Evolutionary conservation across 2,888 invertebrate species (phyloP).

Genomic region (Melieria crassipennis): DNA sequence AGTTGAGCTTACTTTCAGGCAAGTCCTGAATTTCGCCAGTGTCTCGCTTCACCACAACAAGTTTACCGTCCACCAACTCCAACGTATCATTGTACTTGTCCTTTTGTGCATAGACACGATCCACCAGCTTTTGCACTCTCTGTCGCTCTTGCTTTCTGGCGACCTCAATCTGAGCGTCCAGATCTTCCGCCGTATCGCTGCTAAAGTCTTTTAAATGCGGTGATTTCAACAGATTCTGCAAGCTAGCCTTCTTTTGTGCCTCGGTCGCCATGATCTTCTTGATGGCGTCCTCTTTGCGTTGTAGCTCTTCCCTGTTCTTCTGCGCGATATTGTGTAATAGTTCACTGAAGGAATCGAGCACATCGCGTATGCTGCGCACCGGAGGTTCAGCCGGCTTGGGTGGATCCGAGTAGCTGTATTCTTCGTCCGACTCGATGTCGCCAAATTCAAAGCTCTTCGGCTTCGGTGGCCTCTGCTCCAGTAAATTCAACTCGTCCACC

Average conservation of each 20-base stretch:
- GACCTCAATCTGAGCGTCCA: conserved; percentile 48
- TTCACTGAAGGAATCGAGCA: conserved; percentile 42
- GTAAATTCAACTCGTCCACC: conserved; percentile 41
- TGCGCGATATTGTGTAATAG: conserved; percentile 35
- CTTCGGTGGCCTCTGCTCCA: conserved; percentile 28
- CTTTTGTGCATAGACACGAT: conserved; percentile 54
- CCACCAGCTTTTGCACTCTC: conserved; percentile 46
- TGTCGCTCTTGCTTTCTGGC: conserved; percentile 43
- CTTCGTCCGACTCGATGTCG: conserved; percentile 50
- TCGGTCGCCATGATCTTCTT: conserved; percentile 18
- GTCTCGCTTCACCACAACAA: conserved; percentile 56
- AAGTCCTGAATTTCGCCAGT: conserved; percentile 53
- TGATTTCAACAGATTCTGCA: conserved; percentile 46
- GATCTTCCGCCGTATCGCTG: conserved; percentile 43
- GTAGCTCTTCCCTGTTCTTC: conserved; percentile 26
- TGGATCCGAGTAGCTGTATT: conserved; percentile 45
- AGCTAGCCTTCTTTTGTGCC: conserved; percentile 44
- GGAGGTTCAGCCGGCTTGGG: conserved; percentile 24
- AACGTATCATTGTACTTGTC: conserved; percentile 56
- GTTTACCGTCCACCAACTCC: conserved; percentile 55
- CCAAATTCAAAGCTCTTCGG: conserved; percentile 48
- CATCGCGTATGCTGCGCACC: conserved; percentile 41
- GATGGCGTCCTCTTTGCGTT: conserved; percentile 33
- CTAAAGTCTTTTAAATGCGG: conserved; percentile 43
- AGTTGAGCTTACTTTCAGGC: conserved; percentile 37